Evolutionary conservation across 2,888 invertebrate species (phyloP).

Genomic region (Papilio protenor): DNA sequence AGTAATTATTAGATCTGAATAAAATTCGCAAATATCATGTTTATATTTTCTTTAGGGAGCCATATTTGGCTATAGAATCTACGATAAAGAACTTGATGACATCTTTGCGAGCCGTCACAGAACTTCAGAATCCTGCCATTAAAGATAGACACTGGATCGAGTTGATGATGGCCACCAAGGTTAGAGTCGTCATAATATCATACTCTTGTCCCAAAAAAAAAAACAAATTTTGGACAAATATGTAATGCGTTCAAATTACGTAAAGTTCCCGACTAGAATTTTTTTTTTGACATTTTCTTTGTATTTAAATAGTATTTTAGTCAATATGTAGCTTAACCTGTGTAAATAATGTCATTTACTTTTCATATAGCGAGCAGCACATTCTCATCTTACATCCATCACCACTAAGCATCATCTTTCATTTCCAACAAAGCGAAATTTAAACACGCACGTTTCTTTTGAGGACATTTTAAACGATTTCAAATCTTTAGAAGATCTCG

Average conservation of each 20-base stretch:
- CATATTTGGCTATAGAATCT: conserved; percentile 91
- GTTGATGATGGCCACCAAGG: conserved; percentile 96
- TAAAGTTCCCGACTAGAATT: too few relatives aligned
- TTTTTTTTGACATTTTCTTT: too few relatives aligned
- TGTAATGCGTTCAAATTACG: background rate
- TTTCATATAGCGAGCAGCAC: conserved; percentile 68
- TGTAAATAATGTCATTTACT: conserved; percentile 49
- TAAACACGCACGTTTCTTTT: conserved; percentile 53
- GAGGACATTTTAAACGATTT: conserved; percentile 69
- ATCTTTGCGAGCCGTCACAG: conserved; percentile 95
- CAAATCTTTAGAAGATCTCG: conserved; percentile 51
- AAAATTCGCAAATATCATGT: background rate
- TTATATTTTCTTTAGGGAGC: conserved; percentile 83
- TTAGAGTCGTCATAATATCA: conserved; percentile 56
- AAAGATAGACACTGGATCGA: conserved; percentile 97
- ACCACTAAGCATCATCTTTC: conserved; percentile 57
- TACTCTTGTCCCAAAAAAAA: background rate
- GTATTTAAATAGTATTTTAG: background rate
- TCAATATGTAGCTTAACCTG: background rate
- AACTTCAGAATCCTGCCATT: conserved; percentile 97
- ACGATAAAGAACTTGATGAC: conserved; percentile 96
- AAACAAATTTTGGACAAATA: background rate
- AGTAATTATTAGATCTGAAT: background rate
- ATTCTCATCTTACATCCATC: conserved; percentile 62
- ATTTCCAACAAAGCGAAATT: conserved; percentile 51